phyloP scores from a whole-genome alignment of 2,113 vertebrate genomes.

The Lipotes vexillifer region DNA sequence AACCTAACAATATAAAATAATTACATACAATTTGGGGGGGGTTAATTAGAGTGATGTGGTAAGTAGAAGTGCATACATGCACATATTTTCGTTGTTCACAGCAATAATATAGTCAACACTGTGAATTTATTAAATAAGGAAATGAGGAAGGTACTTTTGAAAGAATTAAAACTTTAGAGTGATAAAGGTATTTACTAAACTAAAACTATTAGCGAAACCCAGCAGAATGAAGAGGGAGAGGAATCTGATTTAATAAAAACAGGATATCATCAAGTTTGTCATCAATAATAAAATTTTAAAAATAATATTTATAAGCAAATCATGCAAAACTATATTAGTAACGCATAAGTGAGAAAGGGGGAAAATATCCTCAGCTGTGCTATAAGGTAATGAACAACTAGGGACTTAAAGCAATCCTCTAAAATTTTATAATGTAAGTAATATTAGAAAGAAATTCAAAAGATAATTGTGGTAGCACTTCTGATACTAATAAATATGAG shows the following conservation, averaged over 20 bases:
- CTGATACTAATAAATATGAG: not conserved
- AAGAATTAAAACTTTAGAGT: not conserved
- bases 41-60: not conserved
- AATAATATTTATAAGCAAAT: not conserved
- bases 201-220: not conserved
- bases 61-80: not conserved
- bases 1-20: not conserved
- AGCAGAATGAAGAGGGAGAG: not conserved
- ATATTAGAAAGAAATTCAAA: slow-evolving; percentile 19
- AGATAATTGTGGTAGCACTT: not conserved
- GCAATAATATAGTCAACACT: not conserved
- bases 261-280: not conserved
- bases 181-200: not conserved
- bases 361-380: slow-evolving; percentile 20
- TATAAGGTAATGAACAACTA: not conserved
- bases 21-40: not conserved
- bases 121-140: not conserved
- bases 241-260: not conserved
- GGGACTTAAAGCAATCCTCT: not conserved
- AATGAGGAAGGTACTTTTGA: not conserved
- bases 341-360: slow-evolving; percentile 26
- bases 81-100: not conserved
- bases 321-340: not conserved
- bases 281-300: slow-evolving; percentile 16
- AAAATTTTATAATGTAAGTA: slow-evolving; percentile 20